A percentile compares a stretch with the other conserved stretches of the same genome.
These are phyloP conservation scores for Pasiphila rectangulata DNA, from an alignment of 2,888 invertebrate genomes.

Conservation along the genomic window DNA sequence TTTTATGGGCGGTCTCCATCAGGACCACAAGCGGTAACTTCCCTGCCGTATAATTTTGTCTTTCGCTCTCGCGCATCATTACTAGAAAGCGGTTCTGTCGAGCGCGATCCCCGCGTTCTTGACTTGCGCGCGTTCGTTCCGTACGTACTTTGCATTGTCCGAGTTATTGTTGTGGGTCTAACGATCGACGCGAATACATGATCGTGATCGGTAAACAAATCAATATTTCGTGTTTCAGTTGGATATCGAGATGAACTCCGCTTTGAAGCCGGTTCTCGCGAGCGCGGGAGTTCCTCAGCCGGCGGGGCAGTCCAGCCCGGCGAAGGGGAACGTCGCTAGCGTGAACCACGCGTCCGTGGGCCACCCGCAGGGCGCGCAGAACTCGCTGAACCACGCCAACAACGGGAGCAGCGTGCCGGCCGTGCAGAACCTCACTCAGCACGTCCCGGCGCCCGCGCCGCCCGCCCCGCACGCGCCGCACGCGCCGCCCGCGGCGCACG, in stretches of 20 bases:
- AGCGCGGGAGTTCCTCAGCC: slow-evolving; percentile 72
- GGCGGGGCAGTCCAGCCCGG: slow-evolving; percentile 69
- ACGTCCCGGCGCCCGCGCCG: slow-evolving; percentile 56
- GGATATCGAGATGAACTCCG: slow-evolving; percentile 76
- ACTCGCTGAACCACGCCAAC: slow-evolving; percentile 57
- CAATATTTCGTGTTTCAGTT: slow-evolving; percentile 63
- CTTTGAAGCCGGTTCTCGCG: slow-evolving; percentile 81
- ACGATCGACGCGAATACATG: slow-evolving; percentile 56
- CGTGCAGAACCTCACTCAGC: slow-evolving; percentile 68
- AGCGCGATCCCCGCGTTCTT: slow-evolving; percentile 60
- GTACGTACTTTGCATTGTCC: slow-evolving; percentile 46
- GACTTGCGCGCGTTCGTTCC: slow-evolving; percentile 65
- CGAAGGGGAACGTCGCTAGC: slow-evolving; percentile 69
- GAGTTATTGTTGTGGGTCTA: slow-evolving; percentile 77
- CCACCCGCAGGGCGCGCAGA: slow-evolving; percentile 67
- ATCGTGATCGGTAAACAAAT: slow-evolving; percentile 57
- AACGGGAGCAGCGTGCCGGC: slow-evolving; percentile 54
- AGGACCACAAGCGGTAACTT: slow-evolving; percentile 63
- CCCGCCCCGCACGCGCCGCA: slow-evolving; percentile 46
- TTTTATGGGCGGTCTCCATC: slow-evolving; percentile 64
- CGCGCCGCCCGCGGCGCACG: no score
- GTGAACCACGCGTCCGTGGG: slow-evolving; percentile 68
- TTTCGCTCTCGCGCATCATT: slow-evolving; percentile 43
- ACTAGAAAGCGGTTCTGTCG: slow-evolving; percentile 49
- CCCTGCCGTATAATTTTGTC: slow-evolving; percentile 43